Base-by-base conservation (phyloP, 1,140 invertebrate species). In the Elysia chlorotica region DNA sequence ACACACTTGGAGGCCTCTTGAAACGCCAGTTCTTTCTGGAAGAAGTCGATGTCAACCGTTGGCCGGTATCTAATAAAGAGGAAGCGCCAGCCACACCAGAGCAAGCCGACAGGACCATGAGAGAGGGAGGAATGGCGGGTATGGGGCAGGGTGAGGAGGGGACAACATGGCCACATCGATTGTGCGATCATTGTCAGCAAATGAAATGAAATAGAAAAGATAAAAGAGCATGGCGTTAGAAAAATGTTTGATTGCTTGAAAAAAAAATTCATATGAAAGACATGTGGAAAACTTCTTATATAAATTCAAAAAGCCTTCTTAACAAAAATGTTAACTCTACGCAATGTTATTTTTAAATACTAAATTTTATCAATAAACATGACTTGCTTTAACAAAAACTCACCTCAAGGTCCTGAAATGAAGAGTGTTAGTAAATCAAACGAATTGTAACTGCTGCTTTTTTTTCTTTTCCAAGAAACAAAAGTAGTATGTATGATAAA, bases 11-110 rank as follows among this genome's bases (percentile, higher is more conserved):
- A 91, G 84, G 88, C 88, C 78, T 92, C 92, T 82, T 92, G 91
- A 91, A 96, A 97, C 81, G 93, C 94, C 90, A 98, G 91, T 89
- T 94, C 92, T 88, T 91, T 91, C 86, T 91, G 88, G 88, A 97
- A 90, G 91, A 93, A 95, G 86, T 92, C 91, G 89, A 96, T 90
- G 81, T 93, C 92, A 89, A 97, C 90, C 88, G 90, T 92, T 89
- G 95, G 95, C 83, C 96, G 95, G 91, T 95, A 98, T 91, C 96
- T 98, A 93, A 78, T 83, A 71, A 73, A 73, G 38, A 31, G 23
- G 21, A 65, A 25, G 68, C 57, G 68, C 62, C 54, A 73, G 25
- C 38, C 68, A 66, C n/a, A n/a, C n/a, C n/a, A n/a, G n/a, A n/a
- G n/a, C n/a, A n/a, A 69, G 35, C n/a, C 41, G 65, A 68, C n/a